Conservation (phyloP, 2,797 vertebrate species). For the Lophotriccus pileatus region DNA sequence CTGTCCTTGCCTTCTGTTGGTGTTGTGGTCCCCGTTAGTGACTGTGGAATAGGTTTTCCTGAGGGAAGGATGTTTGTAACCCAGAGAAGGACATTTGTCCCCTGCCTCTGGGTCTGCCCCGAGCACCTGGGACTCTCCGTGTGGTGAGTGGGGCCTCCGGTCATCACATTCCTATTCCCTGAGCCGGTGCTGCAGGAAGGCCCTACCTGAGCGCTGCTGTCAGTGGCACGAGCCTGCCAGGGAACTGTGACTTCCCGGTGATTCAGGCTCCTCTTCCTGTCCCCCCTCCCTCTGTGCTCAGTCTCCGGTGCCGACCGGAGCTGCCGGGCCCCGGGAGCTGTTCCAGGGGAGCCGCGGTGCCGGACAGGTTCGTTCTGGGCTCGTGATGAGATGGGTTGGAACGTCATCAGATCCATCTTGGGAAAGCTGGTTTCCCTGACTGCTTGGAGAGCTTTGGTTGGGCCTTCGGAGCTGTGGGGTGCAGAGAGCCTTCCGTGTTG, state of each 20-base stretch:
- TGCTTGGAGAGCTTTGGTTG: neutral
- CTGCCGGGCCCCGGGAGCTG: neutral
- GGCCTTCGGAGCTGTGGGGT: neutral
- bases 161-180: slow-evolving; percentile 53
- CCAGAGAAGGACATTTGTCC: neutral
- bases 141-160: neutral
- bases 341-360: neutral
- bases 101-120: neutral
- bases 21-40: neutral
- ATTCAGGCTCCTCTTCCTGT: slow-evolving; percentile 53
- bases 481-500: neutral
- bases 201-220: neutral
- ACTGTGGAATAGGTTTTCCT: neutral
- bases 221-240: slow-evolving; percentile 1
- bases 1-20: neutral
- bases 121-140: neutral
- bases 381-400: neutral
- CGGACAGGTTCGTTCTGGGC: neutral
- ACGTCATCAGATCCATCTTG: fast-evolving
- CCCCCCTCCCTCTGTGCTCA: neutral
- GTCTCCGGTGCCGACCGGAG: fast-evolving
- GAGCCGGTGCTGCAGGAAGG: neutral
- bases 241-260: neutral
- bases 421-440: neutral
- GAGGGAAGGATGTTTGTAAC: neutral